These are phyloP conservation scores for Drosophila novamexicana DNA, from an alignment of 1,140 invertebrate genomes.

Conservation along the genomic window DNA sequence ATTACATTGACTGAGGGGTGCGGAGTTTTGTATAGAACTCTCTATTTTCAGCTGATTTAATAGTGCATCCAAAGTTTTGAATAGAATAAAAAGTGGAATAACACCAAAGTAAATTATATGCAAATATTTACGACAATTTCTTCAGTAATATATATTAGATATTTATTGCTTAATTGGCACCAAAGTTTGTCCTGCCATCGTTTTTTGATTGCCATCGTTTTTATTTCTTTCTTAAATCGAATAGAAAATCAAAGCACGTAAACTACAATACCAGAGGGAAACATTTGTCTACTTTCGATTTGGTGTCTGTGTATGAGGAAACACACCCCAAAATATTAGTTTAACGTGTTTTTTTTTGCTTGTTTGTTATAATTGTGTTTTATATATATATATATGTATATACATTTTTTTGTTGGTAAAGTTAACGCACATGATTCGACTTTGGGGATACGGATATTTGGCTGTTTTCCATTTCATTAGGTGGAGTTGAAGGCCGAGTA, in stretches of 20 bases:
- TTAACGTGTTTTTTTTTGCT: neutral
- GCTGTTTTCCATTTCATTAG: slow-evolving; percentile 58
- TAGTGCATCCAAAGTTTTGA: no score
- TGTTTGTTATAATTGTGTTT: neutral
- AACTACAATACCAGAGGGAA: slow-evolving; percentile 38
- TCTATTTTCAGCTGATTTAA: no score
- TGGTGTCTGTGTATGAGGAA: slow-evolving; percentile 1
- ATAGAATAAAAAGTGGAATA: no score
- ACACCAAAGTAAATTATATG: no score
- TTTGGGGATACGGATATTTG: slow-evolving; percentile 45
- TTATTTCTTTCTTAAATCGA: slow-evolving; percentile 1
- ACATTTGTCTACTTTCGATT: slow-evolving; percentile 50
- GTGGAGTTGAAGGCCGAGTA: slow-evolving; percentile 17
- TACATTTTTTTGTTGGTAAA: slow-evolving; percentile 1
- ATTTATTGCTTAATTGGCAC: slow-evolving; percentile 7
- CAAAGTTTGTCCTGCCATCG: neutral
- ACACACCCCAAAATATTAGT: slow-evolving; percentile 16
- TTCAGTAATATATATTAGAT: neutral
- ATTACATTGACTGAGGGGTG: no score
- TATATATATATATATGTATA: slow-evolving; percentile 3
- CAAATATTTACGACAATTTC: no score
- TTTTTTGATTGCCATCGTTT: neutral
- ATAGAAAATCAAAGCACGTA: slow-evolving; percentile 51
- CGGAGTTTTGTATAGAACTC: no score
- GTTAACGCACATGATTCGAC: slow-evolving; percentile 63